A percentile compares a stretch with the other conserved stretches of the same genome.
Conservation (phyloP, 2,888 invertebrate genomes). For the Spialia ferax region DNA sequence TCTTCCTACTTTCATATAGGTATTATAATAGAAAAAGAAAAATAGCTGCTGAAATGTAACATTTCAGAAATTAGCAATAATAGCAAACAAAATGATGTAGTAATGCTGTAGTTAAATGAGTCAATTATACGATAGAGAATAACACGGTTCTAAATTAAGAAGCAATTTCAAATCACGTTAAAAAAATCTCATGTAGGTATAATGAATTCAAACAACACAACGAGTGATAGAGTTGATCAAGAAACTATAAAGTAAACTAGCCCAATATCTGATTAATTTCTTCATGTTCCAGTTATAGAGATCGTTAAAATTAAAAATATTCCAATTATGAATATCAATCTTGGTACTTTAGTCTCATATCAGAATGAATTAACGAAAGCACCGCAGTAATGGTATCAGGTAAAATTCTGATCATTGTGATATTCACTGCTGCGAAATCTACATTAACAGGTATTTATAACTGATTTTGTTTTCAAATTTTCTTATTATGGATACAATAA, state of each 20-base stretch:
- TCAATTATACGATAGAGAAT: too few relatives aligned
- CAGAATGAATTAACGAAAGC: background rate
- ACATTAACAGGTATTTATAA: slow-evolving; percentile 10
- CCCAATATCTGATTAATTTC: background rate
- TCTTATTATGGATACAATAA: background rate
- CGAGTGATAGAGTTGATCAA: too few relatives aligned
- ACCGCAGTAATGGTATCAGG: slow-evolving; percentile 4
- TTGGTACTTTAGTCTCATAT: background rate
- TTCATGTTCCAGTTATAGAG: slow-evolving; percentile 12
- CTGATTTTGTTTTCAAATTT: background rate
- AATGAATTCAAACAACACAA: too few relatives aligned
- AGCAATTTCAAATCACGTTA: too few relatives aligned
- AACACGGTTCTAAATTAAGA: too few relatives aligned
- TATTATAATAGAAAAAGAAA: too few relatives aligned
- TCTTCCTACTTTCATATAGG: too few relatives aligned
- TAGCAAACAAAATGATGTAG: too few relatives aligned
- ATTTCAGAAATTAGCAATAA: too few relatives aligned
- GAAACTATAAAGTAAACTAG: background rate
- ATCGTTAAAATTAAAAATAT: background rate
- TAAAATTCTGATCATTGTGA: background rate
- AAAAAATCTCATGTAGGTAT: too few relatives aligned
- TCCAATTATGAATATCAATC: background rate
- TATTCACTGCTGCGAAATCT: slow-evolving; percentile 6
- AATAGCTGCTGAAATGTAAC: too few relatives aligned
- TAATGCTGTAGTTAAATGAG: too few relatives aligned